Conservation (phyloP, 1,140 invertebrate genomes). For the Drosophila tristis region DNA sequence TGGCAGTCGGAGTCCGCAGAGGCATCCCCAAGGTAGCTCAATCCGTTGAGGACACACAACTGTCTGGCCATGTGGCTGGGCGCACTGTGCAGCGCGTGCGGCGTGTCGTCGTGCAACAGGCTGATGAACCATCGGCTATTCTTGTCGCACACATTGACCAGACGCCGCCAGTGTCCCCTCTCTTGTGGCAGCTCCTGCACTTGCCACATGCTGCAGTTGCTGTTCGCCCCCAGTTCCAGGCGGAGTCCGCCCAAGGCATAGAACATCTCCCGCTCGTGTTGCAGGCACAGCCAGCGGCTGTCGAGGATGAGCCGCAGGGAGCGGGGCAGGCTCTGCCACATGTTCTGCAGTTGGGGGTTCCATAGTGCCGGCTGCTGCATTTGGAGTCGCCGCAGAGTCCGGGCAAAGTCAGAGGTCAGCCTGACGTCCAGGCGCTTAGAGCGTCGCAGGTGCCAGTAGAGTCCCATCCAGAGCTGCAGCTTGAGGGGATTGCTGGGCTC, state of each 20-base stretch:
- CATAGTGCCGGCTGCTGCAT: background rate
- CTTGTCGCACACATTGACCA: constrained; percentile 48
- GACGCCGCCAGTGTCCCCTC: constrained; percentile 5
- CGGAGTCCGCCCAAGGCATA: constrained; percentile 22
- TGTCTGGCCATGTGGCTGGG: constrained; percentile 5
- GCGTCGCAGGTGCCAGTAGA: constrained; percentile 45
- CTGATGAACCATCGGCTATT: constrained; percentile 36
- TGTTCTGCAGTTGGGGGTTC: constrained; percentile 48
- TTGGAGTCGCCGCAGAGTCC: constrained; percentile 17
- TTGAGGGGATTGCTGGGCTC: constrained; percentile 42
- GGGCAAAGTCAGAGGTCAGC: constrained; percentile 43
- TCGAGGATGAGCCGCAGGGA: constrained; percentile 16
- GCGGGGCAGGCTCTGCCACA: constrained; percentile 51
- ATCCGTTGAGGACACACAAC: constrained; percentile 23
- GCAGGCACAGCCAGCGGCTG: constrained; percentile 50
- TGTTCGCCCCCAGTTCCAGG: constrained; percentile 50
- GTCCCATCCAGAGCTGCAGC: constrained; percentile 44
- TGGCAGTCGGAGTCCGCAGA: constrained; percentile 15
- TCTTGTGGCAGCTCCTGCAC: background rate
- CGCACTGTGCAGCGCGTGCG: constrained; percentile 10
- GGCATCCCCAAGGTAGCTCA: constrained; percentile 1
- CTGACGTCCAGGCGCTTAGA: background rate
- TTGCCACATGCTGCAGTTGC: constrained; percentile 56
- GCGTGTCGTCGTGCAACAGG: background rate
- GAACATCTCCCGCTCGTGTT: constrained; percentile 35